A percentile compares a stretch with the other conserved stretches of the same genome.
Evolutionary conservation across 53 echinoderm and acorn worm genomes (phyloP).

Genomic region (Antedon mediterranea): DNA sequence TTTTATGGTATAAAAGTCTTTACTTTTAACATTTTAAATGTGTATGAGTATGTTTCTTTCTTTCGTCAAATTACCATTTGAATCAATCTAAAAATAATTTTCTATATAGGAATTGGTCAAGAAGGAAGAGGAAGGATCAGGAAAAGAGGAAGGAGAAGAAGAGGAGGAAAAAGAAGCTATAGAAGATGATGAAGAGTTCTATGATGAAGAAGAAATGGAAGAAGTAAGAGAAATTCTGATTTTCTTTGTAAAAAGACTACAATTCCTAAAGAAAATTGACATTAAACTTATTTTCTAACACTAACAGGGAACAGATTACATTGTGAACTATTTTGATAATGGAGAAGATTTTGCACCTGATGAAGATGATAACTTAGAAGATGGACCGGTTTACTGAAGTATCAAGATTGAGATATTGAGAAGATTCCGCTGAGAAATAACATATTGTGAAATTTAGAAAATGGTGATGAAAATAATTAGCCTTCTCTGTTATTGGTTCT

Average conservation of each 20-base stretch:
- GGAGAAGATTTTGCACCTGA: conserved; percentile 68
- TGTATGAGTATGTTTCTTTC: too few species aligned
- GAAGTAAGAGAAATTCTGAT: not conserved
- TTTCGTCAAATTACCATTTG: too few species aligned
- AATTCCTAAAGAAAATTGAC: not conserved
- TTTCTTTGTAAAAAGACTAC: too few species aligned
- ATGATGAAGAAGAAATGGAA: conserved; percentile 15
- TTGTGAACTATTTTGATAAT: conserved; percentile 67
- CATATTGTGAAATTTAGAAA: too few species aligned
- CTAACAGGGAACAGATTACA: conserved; percentile 78
- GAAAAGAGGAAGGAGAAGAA: conserved; percentile 7
- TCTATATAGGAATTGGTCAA: not conserved
- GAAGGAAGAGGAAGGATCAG: conserved; percentile 1
- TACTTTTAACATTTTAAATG: too few species aligned
- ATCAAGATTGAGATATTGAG: too few species aligned
- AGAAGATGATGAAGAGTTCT: conserved; percentile 1
- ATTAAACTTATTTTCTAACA: not conserved
- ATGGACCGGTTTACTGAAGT: conserved; percentile 77
- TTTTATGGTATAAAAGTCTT: too few species aligned
- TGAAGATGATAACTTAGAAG: conserved; percentile 80
- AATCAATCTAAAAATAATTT: too few species aligned
- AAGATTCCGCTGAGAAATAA: too few species aligned
- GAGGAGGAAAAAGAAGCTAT: not conserved
- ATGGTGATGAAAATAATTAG: too few species aligned
- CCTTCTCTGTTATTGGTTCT: too few species aligned